Base-by-base conservation (phyloP, 2,113 vertebrate species). In the Petromus typicus region DNA sequence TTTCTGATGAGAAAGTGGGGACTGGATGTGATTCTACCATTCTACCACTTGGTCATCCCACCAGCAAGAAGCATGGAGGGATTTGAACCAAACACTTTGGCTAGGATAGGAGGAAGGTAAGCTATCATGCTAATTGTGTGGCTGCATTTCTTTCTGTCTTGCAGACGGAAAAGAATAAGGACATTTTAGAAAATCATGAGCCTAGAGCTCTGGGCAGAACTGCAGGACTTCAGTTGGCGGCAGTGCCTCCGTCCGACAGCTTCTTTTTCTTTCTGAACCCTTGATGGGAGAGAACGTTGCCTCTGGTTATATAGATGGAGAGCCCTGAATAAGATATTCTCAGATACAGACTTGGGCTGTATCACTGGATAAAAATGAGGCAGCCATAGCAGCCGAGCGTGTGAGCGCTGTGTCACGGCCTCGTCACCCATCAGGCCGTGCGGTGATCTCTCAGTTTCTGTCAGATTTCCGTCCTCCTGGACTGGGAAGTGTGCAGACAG, bases 231-330 rank as follows among this genome's bases (percentile, higher is more conserved):
- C 27, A 48, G 91, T 59, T 95, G 27, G 22, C 13, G 3, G 78
- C 71, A 80, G 8, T 79, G 89, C 25, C 48, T 84, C 67, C 80
- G 79, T 12, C 4, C 56, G 86, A 94, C 69, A 93, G 64, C 66
- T 80, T 69, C 45, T 93, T 87, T 95, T 80, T 90, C 57, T 90
- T 85, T 89, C 67, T 86, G 75, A 87, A 54, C 71, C 96, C 89
- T 59, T 91, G 93, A 78, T 80, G 90, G 93, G 66, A 75, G 4
- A 79, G 81, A 90, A 90, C 40, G 79, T 48, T 95, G 93, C 73
- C 37, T 94, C 96, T 69, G 64, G 64, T 87, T 96, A 95, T 95
- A 94, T 78, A 96, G 90, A n/a, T 84, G 78, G 40, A 76, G 90
- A 92, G 63, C 54, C 27, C 3, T 95, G 92, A 91, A 73, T 90